Evolutionary conservation across 2,888 invertebrate species (phyloP).

Genomic region (Gibbula magus): DNA sequence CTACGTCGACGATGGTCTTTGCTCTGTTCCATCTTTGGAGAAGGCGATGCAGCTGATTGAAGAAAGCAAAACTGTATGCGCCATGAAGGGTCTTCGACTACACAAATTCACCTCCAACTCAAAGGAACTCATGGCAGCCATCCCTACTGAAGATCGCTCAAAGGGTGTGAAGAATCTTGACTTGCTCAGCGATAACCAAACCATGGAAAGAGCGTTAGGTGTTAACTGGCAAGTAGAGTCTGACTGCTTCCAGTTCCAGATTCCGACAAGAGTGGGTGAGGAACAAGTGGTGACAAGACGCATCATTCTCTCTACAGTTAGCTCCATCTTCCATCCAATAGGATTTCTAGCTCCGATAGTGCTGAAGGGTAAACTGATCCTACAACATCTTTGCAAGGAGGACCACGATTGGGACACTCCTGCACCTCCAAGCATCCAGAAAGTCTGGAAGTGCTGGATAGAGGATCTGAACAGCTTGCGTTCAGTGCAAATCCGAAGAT

Average conservation of each 20-base stretch:
- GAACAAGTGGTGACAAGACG: constrained; percentile 32
- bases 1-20: constrained; percentile 48
- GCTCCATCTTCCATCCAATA: no score
- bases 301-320: no score
- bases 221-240: constrained; percentile 43
- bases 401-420: constrained; percentile 43
- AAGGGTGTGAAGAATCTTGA: constrained; percentile 13
- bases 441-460: constrained; percentile 28
- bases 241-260: constrained; percentile 40
- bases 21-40: constrained; percentile 27
- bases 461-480: constrained; percentile 23
- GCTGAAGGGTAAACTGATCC: constrained; percentile 40
- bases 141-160: constrained; percentile 41
- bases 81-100: constrained; percentile 38
- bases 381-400: constrained; percentile 35
- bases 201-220: constrained; percentile 43
- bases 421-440: constrained; percentile 20
- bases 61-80: constrained; percentile 35
- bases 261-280: neutral
- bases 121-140: constrained; percentile 37
- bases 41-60: constrained; percentile 38
- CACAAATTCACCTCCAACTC: constrained; percentile 49
- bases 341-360: no score
- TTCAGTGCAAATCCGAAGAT: constrained; percentile 17
- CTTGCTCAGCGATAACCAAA: constrained; percentile 17